Percentiles rank a stretch among this genome's conserved stretches.
Conservation (phyloP, 2,888 invertebrate species). For the Ennomos quercinarius region DNA sequence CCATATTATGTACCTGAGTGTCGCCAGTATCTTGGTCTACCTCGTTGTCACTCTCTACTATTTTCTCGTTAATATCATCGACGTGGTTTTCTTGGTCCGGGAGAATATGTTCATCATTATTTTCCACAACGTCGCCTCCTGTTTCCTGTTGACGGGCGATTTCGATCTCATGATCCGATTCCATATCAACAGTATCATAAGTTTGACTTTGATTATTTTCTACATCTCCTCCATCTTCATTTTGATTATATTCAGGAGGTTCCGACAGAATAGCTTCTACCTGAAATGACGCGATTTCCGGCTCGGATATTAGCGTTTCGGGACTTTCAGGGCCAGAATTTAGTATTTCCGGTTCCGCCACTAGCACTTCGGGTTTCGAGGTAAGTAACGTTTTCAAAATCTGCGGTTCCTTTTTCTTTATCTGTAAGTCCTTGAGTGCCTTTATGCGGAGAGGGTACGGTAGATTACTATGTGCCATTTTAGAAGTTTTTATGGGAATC, state of each 20-base stretch:
- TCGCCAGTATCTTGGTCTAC: conserved; percentile 55
- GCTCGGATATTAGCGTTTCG: conserved; percentile 81
- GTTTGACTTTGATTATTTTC: conserved; percentile 66
- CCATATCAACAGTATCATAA: conserved; percentile 81
- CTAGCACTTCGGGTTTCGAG: conserved; percentile 75
- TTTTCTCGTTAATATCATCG: conserved; percentile 45
- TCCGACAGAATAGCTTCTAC: conserved; percentile 80
- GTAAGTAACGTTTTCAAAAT: conserved; percentile 81
- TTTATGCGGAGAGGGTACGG: conserved; percentile 81
- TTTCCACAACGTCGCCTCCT: conserved; percentile 48
- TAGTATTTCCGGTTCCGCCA: conserved; percentile 79
- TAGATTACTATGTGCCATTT: conserved; percentile 67
- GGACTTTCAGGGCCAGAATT: conserved; percentile 83
- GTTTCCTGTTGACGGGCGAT: conserved; percentile 71
- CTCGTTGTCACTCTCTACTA: conserved; percentile 55
- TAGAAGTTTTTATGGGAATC: conserved; percentile 68
- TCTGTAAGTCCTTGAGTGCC: conserved; percentile 82
- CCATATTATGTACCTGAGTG: conserved; percentile 52
- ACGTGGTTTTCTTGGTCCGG: conserved; percentile 49
- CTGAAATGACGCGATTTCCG: conserved; percentile 82
- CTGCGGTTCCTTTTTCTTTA: conserved; percentile 80
- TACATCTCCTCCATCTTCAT: conserved; percentile 57
- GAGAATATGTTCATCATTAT: conserved; percentile 50
- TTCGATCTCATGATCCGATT: conserved; percentile 81
- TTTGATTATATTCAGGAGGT: conserved; percentile 69